Evolutionary conservation across 2,888 invertebrate genomes (phyloP).

Genomic region (Drosophila ustulata): DNA sequence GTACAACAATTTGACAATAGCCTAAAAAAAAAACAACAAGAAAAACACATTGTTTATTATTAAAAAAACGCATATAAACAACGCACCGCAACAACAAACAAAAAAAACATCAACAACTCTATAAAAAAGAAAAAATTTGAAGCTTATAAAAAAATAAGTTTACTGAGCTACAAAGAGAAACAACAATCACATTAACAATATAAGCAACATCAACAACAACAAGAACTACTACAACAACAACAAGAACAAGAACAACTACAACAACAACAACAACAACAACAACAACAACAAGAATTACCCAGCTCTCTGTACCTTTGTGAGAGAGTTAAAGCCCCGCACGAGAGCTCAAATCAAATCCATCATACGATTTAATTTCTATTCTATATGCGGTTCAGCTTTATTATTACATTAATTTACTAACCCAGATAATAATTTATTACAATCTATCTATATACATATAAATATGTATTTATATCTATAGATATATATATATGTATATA

Average conservation of each 20-base stretch:
- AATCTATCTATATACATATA: constrained; percentile 54
- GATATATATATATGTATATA: constrained; percentile 16
- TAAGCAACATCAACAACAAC: constrained; percentile 23
- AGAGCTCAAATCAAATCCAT: constrained; percentile 68
- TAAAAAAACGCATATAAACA: constrained; percentile 10
- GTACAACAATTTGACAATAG: constrained; percentile 45
- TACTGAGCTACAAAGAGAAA: constrained; percentile 19
- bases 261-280: constrained; percentile 18
- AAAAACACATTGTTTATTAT: constrained; percentile 8
- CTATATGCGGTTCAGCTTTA: constrained; percentile 86
- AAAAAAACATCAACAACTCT: constrained; percentile 11
- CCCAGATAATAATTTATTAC: constrained; percentile 73
- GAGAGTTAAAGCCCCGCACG: constrained; percentile 48
- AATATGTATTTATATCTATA: constrained; percentile 32
- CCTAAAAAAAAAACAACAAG: constrained; percentile 9
- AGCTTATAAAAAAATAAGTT: constrained; percentile 23
- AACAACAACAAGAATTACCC: constrained; percentile 9
- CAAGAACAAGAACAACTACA: constrained; percentile 14
- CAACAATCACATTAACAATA: constrained; percentile 23
- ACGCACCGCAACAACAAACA: constrained; percentile 18
- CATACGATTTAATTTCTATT: constrained; percentile 85
- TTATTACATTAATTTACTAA: constrained; percentile 81
- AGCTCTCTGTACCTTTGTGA: constrained; percentile 51
- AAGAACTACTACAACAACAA: constrained; percentile 20
- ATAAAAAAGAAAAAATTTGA: constrained; percentile 23